Evolutionary conservation across 2,888 invertebrate genomes (phyloP).

Genomic region (Bibio marci): DNA sequence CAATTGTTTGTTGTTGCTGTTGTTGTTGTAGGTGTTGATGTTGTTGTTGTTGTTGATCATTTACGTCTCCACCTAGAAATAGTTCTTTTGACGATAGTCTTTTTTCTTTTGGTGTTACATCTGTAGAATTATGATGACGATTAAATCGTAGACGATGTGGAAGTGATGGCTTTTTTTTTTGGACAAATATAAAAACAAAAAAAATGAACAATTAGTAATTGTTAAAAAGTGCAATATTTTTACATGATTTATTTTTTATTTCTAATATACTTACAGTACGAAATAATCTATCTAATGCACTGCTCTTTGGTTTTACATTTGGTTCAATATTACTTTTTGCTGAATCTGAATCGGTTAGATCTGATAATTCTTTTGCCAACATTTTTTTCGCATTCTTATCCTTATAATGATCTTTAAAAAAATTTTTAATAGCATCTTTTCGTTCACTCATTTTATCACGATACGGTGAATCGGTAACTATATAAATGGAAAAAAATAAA

Average conservation of each 20-base stretch:
- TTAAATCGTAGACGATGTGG: constrained; percentile 26
- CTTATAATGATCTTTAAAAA: constrained; percentile 20
- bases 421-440: constrained; percentile 28
- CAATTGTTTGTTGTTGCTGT: constrained; percentile 21
- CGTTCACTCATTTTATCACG: constrained; percentile 16
- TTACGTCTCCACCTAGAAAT: neutral
- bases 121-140: constrained; percentile 14
- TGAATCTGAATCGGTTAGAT: neutral
- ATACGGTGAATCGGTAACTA: constrained; percentile 12
- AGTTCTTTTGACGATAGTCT: neutral
- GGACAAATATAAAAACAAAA: too few relatives aligned
- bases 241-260: too few relatives aligned
- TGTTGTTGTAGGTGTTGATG: constrained; percentile 34
- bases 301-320: constrained; percentile 1
- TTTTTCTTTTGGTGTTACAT: constrained; percentile 17
- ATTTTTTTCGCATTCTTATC: neutral
- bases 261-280: constrained; percentile 10
- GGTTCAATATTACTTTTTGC: neutral
- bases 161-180: constrained; percentile 25
- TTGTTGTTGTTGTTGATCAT: constrained; percentile 25
- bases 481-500: constrained; percentile 4
- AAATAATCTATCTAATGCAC: constrained; percentile 10
- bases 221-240: too few relatives aligned
- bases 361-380: neutral
- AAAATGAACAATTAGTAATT: too few relatives aligned